Evolutionary conservation across 2,797 vertebrate genomes (phyloP).

Genomic region (Muscicapa striata): DNA sequence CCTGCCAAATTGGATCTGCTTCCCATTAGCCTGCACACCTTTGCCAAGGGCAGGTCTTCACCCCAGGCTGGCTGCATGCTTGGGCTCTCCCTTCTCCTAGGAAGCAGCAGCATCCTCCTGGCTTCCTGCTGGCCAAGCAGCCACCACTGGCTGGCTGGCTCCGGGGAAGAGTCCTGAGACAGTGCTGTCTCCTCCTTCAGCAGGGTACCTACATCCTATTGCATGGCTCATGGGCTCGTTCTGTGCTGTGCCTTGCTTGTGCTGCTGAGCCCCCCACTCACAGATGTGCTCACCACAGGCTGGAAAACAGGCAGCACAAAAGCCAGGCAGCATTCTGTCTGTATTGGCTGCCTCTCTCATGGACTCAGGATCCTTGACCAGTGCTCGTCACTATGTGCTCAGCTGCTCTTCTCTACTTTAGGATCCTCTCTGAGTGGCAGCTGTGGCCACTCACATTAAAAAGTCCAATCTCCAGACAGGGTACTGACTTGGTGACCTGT

Average conservation of each 20-base stretch:
- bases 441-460: neutral
- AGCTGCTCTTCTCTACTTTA: neutral
- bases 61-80: neutral
- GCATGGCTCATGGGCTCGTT: neutral
- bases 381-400: rapidly evolving
- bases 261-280: neutral
- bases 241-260: neutral
- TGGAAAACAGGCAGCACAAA: neutral
- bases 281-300: neutral
- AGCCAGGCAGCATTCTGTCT: neutral
- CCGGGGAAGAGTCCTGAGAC: neutral
- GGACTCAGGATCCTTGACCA: neutral
- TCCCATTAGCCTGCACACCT: neutral
- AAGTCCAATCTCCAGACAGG: neutral
- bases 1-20: neutral
- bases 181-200: neutral
- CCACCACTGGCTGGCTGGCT: neutral
- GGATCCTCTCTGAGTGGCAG: neutral
- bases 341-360: neutral
- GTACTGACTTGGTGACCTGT: neutral
- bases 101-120: neutral
- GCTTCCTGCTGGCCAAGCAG: neutral
- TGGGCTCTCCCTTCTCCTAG: neutral
- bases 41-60: neutral
- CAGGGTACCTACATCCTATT: neutral